Conservation (phyloP, 2,113 vertebrate species). For the Hydropotes inermis region DNA sequence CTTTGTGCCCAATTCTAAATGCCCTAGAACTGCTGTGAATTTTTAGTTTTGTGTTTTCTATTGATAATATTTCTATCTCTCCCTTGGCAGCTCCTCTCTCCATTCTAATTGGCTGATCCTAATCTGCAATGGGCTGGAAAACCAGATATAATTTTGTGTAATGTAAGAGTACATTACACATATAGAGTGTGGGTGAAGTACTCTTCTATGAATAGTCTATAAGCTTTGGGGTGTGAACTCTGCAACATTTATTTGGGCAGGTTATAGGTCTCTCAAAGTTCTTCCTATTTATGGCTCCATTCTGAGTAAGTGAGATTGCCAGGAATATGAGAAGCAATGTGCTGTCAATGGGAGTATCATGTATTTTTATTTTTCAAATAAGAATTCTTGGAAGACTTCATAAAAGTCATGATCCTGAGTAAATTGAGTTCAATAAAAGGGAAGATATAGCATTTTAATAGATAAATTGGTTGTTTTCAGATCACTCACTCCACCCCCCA, state of each 20-base stretch:
- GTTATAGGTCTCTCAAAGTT: background rate
- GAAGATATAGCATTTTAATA: background rate
- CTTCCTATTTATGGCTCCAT: slow-evolving; percentile 9
- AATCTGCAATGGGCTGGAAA: slow-evolving; percentile 62
- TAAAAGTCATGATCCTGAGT: background rate
- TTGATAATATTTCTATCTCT: slow-evolving; percentile 55
- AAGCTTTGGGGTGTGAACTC: slow-evolving; percentile 13
- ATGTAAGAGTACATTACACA: slow-evolving; percentile 33
- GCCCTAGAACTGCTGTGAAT: slow-evolving; percentile 35
- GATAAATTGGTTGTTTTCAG: slow-evolving; percentile 7
- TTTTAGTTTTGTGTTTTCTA: slow-evolving; percentile 60
- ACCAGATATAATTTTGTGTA: slow-evolving; percentile 63
- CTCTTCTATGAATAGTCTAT: slow-evolving; percentile 39
- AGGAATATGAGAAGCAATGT: slow-evolving; percentile 3
- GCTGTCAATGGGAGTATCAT: background rate
- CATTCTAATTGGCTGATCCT: slow-evolving; percentile 66
- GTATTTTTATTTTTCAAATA: slow-evolving; percentile 37
- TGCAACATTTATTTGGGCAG: background rate
- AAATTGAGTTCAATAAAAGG: background rate
- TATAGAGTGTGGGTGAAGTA: slow-evolving; percentile 49
- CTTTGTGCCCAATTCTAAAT: slow-evolving; percentile 11
- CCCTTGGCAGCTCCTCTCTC: slow-evolving; percentile 33
- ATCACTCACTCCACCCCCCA: background rate
- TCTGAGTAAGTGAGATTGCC: background rate
- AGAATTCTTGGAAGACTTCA: slow-evolving; percentile 27